Conservation (phyloP, 2,113 vertebrate genomes). For the Oryctolagus cuniculus region DNA sequence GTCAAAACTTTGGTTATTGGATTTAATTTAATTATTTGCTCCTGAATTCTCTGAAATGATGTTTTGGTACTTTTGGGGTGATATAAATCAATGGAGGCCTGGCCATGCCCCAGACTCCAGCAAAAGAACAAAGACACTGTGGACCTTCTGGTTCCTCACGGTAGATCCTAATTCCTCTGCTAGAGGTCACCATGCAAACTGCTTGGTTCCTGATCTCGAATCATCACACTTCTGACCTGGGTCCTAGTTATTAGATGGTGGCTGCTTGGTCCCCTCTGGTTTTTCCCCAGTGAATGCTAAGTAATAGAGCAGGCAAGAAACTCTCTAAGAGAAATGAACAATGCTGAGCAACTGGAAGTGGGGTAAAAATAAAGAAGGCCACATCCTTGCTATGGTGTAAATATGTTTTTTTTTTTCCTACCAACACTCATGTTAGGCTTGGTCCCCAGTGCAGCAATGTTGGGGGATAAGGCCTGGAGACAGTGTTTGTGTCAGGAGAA, state of each 20-base stretch:
- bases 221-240: not conserved
- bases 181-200: not conserved
- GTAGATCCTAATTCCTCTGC: not conserved
- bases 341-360: not conserved
- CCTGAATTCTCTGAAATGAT: not conserved
- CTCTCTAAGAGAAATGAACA: not conserved
- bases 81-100: not conserved
- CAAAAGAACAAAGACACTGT: rapidly evolving
- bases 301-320: not conserved
- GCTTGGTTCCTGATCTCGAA: not conserved
- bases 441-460: too few relatives aligned
- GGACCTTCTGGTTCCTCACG: not conserved
- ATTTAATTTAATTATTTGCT: not conserved
- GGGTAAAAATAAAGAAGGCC: not conserved
- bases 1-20: not conserved
- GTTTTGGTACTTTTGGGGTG: not conserved
- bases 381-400: not conserved
- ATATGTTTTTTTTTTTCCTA: too few relatives aligned
- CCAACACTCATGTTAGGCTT: too few relatives aligned
- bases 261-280: not conserved
- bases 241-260: not conserved
- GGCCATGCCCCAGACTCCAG: not conserved
- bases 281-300: not conserved
- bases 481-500: too few relatives aligned
- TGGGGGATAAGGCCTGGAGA: too few relatives aligned